Evolutionary conservation across 2,888 invertebrate species (phyloP).

Genomic region (Patella caerulea): DNA sequence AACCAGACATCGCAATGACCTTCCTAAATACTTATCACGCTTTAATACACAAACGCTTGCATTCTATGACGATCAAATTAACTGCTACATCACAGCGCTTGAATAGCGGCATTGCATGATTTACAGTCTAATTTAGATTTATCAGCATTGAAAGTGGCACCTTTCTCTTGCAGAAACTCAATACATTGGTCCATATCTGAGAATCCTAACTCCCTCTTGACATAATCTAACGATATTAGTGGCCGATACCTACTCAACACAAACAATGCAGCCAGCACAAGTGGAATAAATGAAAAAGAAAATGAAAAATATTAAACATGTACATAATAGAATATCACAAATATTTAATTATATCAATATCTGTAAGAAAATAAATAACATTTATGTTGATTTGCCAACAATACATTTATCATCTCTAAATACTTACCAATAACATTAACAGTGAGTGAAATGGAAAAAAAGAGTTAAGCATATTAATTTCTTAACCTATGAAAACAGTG

Average conservation of each 20-base stretch:
- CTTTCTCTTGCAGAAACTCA: constrained; percentile 89
- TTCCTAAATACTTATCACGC: too few species aligned
- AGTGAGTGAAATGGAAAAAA: too few species aligned
- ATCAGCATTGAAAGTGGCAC: constrained; percentile 74
- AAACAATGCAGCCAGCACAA: constrained; percentile 52
- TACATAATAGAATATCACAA: not conserved
- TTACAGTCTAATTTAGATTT: constrained; percentile 89
- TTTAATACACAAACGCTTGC: too few species aligned
- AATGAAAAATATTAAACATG: constrained; percentile 23
- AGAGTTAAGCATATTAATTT: too few species aligned
- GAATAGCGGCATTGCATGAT: constrained; percentile 62
- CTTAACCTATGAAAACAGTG: too few species aligned
- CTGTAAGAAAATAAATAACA: not conserved
- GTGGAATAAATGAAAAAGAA: constrained; percentile 40
- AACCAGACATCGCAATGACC: too few species aligned
- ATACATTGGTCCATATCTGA: constrained; percentile 85
- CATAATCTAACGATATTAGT: constrained; percentile 87
- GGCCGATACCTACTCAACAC: constrained; percentile 87
- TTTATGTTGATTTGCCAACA: too few species aligned
- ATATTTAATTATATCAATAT: not conserved
- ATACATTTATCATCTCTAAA: too few species aligned
- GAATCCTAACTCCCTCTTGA: constrained; percentile 91
- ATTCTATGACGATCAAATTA: not conserved
- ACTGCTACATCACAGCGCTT: constrained; percentile 32
- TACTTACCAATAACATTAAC: too few species aligned